Conservation (phyloP, 2,113 vertebrate genomes). For the Myocastor coypus region DNA sequence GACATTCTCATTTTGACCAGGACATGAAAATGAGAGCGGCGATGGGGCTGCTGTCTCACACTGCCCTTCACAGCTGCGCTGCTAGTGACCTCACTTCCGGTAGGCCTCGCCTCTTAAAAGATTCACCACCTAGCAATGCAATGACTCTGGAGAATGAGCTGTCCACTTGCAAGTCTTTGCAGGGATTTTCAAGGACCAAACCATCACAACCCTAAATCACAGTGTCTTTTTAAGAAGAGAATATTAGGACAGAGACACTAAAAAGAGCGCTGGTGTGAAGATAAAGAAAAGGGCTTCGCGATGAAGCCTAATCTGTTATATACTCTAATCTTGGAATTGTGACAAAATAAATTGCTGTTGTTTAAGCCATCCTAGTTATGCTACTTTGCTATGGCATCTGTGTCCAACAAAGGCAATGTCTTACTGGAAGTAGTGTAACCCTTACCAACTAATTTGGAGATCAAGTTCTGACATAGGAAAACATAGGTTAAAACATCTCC, state of each 20-base stretch:
- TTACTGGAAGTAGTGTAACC: background rate
- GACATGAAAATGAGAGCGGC: background rate
- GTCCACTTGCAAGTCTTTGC: background rate
- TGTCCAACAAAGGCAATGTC: background rate
- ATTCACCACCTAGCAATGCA: background rate
- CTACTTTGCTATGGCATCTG: background rate
- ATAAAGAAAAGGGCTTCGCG: background rate
- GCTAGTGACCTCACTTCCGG: background rate
- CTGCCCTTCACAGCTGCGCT: background rate
- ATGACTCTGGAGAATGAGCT: background rate
- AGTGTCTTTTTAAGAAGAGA: background rate
- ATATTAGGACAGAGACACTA: background rate
- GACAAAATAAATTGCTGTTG: background rate
- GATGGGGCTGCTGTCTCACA: background rate
- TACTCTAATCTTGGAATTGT: background rate
- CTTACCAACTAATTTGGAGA: background rate
- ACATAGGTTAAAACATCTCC: background rate
- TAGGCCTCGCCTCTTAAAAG: background rate
- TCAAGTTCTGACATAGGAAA: background rate
- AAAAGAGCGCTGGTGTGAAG: background rate
- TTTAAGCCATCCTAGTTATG: background rate
- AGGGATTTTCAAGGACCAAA: background rate
- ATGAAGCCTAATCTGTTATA: background rate
- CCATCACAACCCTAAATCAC: background rate
- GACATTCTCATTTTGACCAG: background rate